phyloP scores from a whole-genome alignment of 2,113 vertebrate genomes.

The Rana temporaria region DNA sequence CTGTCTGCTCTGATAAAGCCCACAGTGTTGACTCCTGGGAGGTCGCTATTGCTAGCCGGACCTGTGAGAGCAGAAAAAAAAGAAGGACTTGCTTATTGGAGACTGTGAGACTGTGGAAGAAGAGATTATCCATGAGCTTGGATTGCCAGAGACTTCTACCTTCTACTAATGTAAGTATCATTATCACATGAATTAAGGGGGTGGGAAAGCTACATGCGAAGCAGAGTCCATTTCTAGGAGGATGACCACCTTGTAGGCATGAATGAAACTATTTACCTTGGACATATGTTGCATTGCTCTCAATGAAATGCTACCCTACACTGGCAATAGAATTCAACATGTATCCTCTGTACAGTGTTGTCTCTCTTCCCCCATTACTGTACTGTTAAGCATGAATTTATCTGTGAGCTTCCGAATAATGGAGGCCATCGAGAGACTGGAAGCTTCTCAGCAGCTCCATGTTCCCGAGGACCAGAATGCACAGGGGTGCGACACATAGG shows the following conservation, averaged over 20 bases:
- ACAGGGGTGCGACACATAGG: not conserved
- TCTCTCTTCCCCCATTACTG: not conserved
- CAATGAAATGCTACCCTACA: not conserved
- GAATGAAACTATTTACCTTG: not conserved
- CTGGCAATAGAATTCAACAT: not conserved
- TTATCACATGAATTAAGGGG: not conserved
- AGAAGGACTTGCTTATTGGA: not conserved
- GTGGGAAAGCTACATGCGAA: not conserved
- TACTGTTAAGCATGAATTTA: not conserved
- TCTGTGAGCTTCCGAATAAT: not conserved
- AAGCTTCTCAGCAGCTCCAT: conserved; percentile 20
- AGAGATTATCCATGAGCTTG: conserved; percentile 11
- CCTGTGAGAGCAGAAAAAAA: not conserved
- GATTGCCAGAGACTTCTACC: conserved; percentile 1
- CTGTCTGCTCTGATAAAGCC: conserved; percentile 12
- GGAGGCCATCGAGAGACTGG: not conserved
- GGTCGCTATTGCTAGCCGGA: conserved; percentile 27
- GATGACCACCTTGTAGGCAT: not conserved
- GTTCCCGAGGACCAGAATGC: conserved; percentile 16
- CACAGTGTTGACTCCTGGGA: conserved; percentile 13
- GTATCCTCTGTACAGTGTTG: not conserved
- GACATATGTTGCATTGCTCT: not conserved
- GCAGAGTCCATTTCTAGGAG: not conserved
- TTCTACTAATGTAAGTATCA: conserved; percentile 37
- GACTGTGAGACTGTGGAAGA: not conserved